Base-by-base conservation (phyloP, 2,888 invertebrate species). In the Phlogophora meticulosa region DNA sequence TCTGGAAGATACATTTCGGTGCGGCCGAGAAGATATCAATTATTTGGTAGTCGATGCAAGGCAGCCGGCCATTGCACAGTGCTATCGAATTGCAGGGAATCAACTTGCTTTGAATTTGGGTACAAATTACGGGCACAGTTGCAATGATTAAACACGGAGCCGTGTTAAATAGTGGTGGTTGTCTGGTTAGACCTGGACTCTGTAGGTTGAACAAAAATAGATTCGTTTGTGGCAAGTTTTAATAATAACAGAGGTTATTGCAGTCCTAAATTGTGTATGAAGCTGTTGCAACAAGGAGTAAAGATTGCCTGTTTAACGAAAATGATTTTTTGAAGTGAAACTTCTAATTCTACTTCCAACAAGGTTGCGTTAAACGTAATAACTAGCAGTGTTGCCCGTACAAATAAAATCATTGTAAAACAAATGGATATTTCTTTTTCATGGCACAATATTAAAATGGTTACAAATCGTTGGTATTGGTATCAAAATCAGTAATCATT, bases 1-100 rank as follows among this genome's bases (percentile, higher is more conserved):
- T 77, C 80, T 76, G 60, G 52, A 73, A 73, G 67, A 75, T 76
- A 83, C 80, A 84, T 85, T 86, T 85, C 83, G 62, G 72, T 83
- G 71, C 84, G 81, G 76, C 81, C 81, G 83, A 86, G 86, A 84
- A 84, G 84, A 84, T 87, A 90, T 90, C 87, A 89, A 90, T 91
- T 90, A 91, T 90, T 89, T 87, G 82, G 78, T 60, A 83, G 77
- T 82, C 84, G 73, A 82, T 81, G 80, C 81, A 77, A 78, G 71
- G 80, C 82, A 85, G 81, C 74, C 83, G 75, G 66, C 76, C 80
- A 64, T 77, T 59, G 67, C 70, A 64, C 73, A 72, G 73, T 80
- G 62, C 80, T 75, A 83, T 82, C 78, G 72, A 85, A 85, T 83
- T 74, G 82, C 78, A 80, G 75, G 71, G 78, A 84, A 81, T 80